Percentiles rank a stretch among this genome's conserved stretches.
Evolutionary conservation across 2,888 invertebrate species (phyloP).

Genomic region (Eueremaeus valkanovi): DNA sequence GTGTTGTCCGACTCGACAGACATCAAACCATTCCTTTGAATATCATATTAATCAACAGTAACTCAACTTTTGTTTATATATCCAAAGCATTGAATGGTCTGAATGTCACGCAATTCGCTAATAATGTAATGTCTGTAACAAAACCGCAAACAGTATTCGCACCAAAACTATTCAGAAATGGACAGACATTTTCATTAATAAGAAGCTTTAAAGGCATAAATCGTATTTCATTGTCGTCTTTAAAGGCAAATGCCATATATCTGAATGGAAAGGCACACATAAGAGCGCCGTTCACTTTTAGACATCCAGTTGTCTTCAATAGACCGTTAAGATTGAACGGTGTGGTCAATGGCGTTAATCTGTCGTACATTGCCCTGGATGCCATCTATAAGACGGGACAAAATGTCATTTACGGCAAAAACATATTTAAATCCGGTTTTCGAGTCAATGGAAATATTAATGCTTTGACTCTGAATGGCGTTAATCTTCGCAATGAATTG

Average conservation of each 20-base stretch:
- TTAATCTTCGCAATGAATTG: constrained; percentile 35
- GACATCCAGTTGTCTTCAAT: not conserved
- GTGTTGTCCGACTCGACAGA: constrained; percentile 36
- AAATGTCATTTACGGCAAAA: constrained; percentile 37
- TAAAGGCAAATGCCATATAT: not conserved
- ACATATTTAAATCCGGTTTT: constrained; percentile 40
- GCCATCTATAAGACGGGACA: constrained; percentile 38
- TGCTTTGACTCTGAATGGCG: constrained; percentile 39
- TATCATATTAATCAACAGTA: constrained; percentile 36
- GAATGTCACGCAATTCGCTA: constrained; percentile 40
- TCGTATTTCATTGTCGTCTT: constrained; percentile 1
- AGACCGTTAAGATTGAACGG: not conserved
- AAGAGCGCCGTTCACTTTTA: not conserved
- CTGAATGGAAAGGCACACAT: not conserved
- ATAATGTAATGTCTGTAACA: constrained; percentile 44
- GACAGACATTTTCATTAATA: not conserved
- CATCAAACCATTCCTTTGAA: constrained; percentile 40
- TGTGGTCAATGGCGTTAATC: constrained; percentile 11
- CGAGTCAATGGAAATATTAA: constrained; percentile 42
- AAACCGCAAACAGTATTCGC: constrained; percentile 39
- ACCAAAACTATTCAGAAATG: constrained; percentile 39
- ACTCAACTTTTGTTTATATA: constrained; percentile 34
- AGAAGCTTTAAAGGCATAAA: not conserved
- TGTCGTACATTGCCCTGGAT: constrained; percentile 2
- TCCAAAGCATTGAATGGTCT: constrained; percentile 41